A percentile compares a stretch with the other conserved stretches of the same genome.
Conservation (phyloP, 1,140 invertebrate genomes). For the Drosophila malerkotliana region DNA sequence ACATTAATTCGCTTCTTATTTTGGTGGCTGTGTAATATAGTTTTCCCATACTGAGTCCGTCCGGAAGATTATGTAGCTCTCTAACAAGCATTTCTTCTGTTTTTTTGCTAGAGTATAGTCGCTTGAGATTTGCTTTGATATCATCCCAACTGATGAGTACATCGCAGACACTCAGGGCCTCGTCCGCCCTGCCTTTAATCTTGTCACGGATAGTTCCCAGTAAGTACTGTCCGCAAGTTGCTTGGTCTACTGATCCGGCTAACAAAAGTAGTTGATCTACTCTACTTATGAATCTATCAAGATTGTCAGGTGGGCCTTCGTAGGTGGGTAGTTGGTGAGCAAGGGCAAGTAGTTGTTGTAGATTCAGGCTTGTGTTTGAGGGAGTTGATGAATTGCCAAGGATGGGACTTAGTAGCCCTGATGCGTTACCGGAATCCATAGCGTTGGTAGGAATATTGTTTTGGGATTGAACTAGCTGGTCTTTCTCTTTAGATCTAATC, state of each 20-base stretch:
- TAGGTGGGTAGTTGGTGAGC: conserved; percentile 16
- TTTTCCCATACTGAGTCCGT: conserved; percentile 21
- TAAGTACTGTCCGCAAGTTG: conserved; percentile 1
- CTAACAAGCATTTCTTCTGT: conserved; percentile 23
- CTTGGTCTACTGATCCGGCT: too few species aligned
- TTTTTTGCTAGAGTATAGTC: conserved; percentile 21
- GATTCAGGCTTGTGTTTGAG: conserved; percentile 7
- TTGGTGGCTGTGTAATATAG: conserved; percentile 3
- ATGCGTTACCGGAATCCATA: conserved; percentile 29
- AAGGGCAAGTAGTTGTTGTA: conserved; percentile 8
- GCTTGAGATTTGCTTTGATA: conserved; percentile 17
- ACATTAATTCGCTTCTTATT: conserved; percentile 7
- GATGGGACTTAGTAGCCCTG: conserved; percentile 27
- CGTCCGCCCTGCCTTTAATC: conserved; percentile 18
- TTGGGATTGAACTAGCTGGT: conserved; percentile 14
- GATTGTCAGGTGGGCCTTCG: background rate
- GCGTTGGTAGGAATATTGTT: conserved; percentile 14
- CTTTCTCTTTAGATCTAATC: conserved; percentile 6
- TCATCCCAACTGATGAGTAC: conserved; percentile 25
- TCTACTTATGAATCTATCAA: conserved; percentile 3
- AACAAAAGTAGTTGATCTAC: conserved; percentile 11
- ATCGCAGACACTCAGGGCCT: conserved; percentile 28
- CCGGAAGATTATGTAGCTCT: conserved; percentile 26
- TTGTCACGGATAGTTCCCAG: conserved; percentile 1
- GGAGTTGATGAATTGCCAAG: conserved; percentile 11